phyloP scores from a whole-genome alignment of 2,888 invertebrate genomes.

The Trachelus tabidus region DNA sequence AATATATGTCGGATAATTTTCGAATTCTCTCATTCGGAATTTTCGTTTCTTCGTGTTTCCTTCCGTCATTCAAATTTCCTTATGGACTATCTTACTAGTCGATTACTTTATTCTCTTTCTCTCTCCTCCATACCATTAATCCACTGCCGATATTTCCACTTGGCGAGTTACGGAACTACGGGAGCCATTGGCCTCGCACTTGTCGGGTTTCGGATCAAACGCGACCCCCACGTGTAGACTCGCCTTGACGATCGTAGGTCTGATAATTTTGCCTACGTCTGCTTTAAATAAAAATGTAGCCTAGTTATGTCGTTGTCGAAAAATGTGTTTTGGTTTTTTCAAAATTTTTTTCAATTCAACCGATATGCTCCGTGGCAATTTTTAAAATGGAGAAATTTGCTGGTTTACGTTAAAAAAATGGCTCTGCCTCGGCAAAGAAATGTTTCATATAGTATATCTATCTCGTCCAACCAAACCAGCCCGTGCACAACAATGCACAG shows the following conservation, averaged over 20 bases:
- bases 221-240: background rate
- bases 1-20: background rate
- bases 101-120: no score
- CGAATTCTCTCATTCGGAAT: background rate
- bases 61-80: background rate
- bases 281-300: background rate
- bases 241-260: background rate
- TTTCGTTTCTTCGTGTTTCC: background rate
- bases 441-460: background rate
- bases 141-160: background rate
- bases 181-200: background rate
- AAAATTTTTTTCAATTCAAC: no score
- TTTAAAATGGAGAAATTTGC: no score
- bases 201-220: background rate
- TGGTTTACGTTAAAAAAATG: background rate
- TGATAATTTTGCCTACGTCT: background rate
- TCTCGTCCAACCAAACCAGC: background rate
- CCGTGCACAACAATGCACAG: no score
- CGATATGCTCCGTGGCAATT: no score
- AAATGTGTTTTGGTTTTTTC: no score
- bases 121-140: background rate
- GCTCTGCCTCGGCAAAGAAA: background rate
- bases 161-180: background rate
- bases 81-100: no score
- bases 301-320: background rate